Evolutionary conservation across 2,797 vertebrate species (phyloP), one percentile per base, ranked within the genome.

Genomic region (Sylvia borin): DNA sequence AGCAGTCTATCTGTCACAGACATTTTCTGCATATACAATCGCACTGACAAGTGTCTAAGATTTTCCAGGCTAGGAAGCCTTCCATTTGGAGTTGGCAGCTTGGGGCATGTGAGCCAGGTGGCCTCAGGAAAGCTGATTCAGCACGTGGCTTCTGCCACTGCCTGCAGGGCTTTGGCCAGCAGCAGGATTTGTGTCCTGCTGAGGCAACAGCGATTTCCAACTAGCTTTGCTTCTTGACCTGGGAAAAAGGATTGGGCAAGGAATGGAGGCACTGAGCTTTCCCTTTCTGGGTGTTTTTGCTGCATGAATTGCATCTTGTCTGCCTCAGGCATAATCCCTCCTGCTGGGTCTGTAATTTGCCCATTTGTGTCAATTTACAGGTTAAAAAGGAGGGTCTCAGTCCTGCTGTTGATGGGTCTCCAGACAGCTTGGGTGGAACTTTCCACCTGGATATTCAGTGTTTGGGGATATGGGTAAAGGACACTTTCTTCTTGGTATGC

Each of bases 291-390:
- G 31, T 58, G 43, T 8, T 92, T 91, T 94, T 77, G 57, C 79
- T 78, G 27, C 54, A 9, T 58, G 54, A 80, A 58, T 88, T 16
- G 1, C 66, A 85, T 95, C 76, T 85, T 85, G 91, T 64, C 60
- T 73, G 71, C 90, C 85, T 57, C 45, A 65, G 92, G 77, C 78
- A 66, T 86, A 86, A 85, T 91, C 57, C 70, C 76, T 78, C 91
- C 85, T 70, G 92, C 87, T 84, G 92, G 18, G 75, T 58, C 47
- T 81, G 27, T 88, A 96, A 93, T 95, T 94, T 94, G 92, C 61
- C 81, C 86, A 85, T 95, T 95, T 96, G 75, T 94, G 82, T 88
- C 95, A 92, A 92, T 96, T 96, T 93, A 92, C 42, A 91, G 83
- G 92, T 91, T 93, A 97, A 96, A 95, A 95, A 94, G 88, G 92